Evolutionary conservation across 2,797 vertebrate genomes (phyloP), one percentile per base, ranked within the genome.

Genomic region (Sphaeramia orbicularis): DNA sequence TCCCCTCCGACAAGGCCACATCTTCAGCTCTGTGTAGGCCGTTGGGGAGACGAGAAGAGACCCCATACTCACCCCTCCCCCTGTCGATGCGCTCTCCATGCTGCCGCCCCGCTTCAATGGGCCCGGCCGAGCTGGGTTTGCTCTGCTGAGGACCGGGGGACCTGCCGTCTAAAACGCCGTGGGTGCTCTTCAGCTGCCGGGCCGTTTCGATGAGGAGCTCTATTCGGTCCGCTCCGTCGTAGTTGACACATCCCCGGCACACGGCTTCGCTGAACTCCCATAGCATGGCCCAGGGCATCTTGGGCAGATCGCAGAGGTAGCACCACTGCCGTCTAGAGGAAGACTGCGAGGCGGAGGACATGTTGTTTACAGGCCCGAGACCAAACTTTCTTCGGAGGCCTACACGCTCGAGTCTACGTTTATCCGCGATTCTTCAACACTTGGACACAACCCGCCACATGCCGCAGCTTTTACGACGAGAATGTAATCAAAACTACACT

Each of bases 221-320:
- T 61, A 97, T 96, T 38, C 96, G 80, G 82, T 97, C 95, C 0
- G 95, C 95, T 1, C 96, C 96, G 82, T 97, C 96, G 87, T 97
- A 97, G 88, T 97, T 97, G 49, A 97, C 96, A 47, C 96, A 97
- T 1, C 96, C 96, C 6, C 96, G 92, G 74, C 96, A 97, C 56
- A 97, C 96, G 0, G 96, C 95, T 67, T 97, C 96, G 85, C 96
- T 97, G 83, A 97, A 97, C 83, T 97, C 96, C 96, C 96, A 96
- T 62, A 97, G 93, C 96, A 97, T 96, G 54, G 96, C 96, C 96
- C 96, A 97, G 1, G 96, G 96, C 95, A 95, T 96, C 92, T 96
- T 97, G 77, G 96, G 96, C 89, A 97, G 88, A 71, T 97, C 96
- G 89, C 96, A 97, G 64, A 97, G 94, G 94, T 96, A 97, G 89